Evolutionary conservation across 1,140 invertebrate species (phyloP).

Genomic region (Prorops nasuta): DNA sequence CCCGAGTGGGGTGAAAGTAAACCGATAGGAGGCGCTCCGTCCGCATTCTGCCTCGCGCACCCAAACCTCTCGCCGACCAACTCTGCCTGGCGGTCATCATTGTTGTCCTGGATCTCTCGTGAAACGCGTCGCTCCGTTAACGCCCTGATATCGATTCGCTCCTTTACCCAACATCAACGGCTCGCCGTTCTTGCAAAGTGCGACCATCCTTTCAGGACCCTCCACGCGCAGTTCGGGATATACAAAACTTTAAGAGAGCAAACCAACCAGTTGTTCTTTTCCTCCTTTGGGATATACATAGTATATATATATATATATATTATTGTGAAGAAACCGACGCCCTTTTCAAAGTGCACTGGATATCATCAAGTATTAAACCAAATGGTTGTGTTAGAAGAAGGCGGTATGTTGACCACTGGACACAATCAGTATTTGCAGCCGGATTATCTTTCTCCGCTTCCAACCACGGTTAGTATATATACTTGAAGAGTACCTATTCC

Average conservation of each 20-base stretch:
- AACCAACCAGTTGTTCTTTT: too few species aligned
- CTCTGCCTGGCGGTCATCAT: slow-evolving; percentile 28
- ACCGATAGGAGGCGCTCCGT: slow-evolving; percentile 34
- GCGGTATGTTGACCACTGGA: slow-evolving; percentile 84
- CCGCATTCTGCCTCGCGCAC: slow-evolving; percentile 21
- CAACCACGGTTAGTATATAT: slow-evolving; percentile 79
- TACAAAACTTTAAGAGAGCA: too few species aligned
- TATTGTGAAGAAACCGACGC: too few species aligned
- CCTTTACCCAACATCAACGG: too few species aligned
- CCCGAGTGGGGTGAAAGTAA: slow-evolving; percentile 11
- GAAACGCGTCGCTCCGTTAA: slow-evolving; percentile 10
- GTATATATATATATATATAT: too few species aligned
- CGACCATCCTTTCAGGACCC: too few species aligned
- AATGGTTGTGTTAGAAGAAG: slow-evolving; percentile 91
- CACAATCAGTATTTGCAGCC: slow-evolving; percentile 91
- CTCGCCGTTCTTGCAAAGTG: too few species aligned
- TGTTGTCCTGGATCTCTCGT: slow-evolving; percentile 42
- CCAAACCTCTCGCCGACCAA: slow-evolving; percentile 10
- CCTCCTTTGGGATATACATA: too few species aligned
- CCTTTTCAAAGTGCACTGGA: too few species aligned
- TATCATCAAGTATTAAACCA: too few species aligned
- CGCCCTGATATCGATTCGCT: slow-evolving; percentile 6
- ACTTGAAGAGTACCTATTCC: neutral
- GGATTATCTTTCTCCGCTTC: slow-evolving; percentile 87
- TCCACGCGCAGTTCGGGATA: too few species aligned